phyloP scores from a whole-genome alignment of 2,113 vertebrate species.

The Sciurus niger region DNA sequence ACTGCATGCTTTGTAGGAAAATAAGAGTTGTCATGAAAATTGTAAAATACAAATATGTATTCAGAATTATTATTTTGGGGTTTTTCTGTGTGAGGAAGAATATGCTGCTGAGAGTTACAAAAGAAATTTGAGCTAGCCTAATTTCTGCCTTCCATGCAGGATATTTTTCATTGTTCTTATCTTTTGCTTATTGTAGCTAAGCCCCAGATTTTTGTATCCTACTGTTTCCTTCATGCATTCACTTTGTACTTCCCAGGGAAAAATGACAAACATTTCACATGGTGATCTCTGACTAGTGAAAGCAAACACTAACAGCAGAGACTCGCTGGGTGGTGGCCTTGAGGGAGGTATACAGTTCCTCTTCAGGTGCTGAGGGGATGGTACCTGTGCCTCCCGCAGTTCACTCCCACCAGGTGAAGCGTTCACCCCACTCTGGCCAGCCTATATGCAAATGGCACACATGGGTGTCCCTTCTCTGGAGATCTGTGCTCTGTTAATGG shows the following conservation, averaged over 20 bases:
- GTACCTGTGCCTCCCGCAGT: no score
- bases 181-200: neutral
- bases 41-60: conserved; percentile 45
- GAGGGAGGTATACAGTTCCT: accelerated
- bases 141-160: neutral
- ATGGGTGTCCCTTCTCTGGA: accelerated
- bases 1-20: conserved; percentile 72
- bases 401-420: accelerated
- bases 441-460: accelerated
- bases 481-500: neutral
- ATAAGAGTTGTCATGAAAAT: conserved; percentile 58
- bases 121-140: neutral
- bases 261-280: neutral
- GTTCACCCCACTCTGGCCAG: neutral
- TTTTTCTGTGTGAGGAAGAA: neutral
- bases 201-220: neutral
- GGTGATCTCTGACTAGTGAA: neutral
- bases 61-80: neutral
- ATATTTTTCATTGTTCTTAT: neutral
- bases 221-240: neutral
- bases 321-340: neutral
- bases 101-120: neutral
- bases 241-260: neutral
- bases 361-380: accelerated
- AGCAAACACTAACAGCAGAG: neutral